Percentiles rank a stretch among this genome's conserved stretches.
Evolutionary conservation across 2,797 vertebrate genomes (phyloP).

Genomic region (Borostomias antarcticus): DNA sequence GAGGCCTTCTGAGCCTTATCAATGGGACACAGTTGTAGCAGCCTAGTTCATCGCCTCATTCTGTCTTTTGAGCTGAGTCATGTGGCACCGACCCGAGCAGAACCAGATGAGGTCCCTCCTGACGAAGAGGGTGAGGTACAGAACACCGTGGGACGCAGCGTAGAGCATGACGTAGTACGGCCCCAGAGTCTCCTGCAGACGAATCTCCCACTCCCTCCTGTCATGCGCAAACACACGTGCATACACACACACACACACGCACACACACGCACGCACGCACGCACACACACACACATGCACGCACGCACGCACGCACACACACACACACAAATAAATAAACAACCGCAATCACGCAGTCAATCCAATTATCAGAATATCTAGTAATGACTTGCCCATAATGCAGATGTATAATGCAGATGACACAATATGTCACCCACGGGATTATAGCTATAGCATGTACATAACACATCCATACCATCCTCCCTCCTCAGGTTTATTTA

Average conservation of each 20-base stretch:
- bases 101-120: slow-evolving; percentile 98
- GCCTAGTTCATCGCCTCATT: too few relatives aligned
- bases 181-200: slow-evolving; percentile 93
- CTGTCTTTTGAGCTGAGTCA: too few relatives aligned
- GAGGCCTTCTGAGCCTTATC: background rate
- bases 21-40: background rate
- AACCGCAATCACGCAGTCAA: too few relatives aligned
- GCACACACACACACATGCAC: background rate
- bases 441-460: too few relatives aligned
- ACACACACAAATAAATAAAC: too few relatives aligned
- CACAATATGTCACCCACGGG: too few relatives aligned
- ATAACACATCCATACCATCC: too few relatives aligned
- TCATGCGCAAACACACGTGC: slow-evolving; percentile 24
- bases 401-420: too few relatives aligned
- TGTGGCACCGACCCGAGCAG: slow-evolving; percentile 85
- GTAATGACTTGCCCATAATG: too few relatives aligned
- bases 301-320: background rate
- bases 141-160: slow-evolving; percentile 88
- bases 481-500: too few relatives aligned
- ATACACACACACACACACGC: background rate
- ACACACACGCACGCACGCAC: background rate
- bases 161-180: slow-evolving; percentile 94
- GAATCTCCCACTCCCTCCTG: slow-evolving; percentile 95
- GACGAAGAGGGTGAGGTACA: slow-evolving; percentile 90
- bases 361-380: too few relatives aligned